Conservation (phyloP, 2,888 invertebrate genomes). For the Anaspis maculata region DNA sequence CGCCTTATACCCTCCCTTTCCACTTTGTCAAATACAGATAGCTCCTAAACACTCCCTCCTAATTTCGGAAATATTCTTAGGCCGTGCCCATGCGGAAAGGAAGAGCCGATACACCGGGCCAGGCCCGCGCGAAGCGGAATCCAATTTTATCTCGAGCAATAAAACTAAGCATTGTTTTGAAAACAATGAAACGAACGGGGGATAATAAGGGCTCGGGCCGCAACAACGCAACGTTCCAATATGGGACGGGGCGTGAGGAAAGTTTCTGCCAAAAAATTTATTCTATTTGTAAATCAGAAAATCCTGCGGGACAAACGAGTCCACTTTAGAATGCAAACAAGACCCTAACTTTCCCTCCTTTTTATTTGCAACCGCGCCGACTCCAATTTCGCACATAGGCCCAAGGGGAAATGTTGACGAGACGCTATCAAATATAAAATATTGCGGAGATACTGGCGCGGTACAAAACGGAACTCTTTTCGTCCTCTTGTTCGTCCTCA, state of each 20-base stretch:
- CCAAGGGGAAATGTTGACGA: constrained; percentile 25
- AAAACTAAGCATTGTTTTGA: constrained; percentile 11
- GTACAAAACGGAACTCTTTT: constrained; percentile 15
- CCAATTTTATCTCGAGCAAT: too few species aligned
- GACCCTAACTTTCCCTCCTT: constrained; percentile 22
- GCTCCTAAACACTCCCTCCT: too few species aligned
- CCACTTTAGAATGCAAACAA: constrained; percentile 26
- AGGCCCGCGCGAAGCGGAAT: too few species aligned
- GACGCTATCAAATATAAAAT: constrained; percentile 28
- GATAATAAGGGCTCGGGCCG: constrained; percentile 4
- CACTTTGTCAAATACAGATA: too few species aligned
- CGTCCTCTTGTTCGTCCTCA: constrained; percentile 8
- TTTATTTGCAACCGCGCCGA: constrained; percentile 24
- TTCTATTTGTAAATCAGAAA: constrained; percentile 27
- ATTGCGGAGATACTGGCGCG: constrained; percentile 13
- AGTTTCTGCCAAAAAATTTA: constrained; percentile 21
- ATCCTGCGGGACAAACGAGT: constrained; percentile 19
- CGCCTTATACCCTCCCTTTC: too few species aligned
- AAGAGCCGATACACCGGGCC: too few species aligned
- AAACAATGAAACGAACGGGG: constrained; percentile 11
- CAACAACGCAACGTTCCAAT: too few species aligned
- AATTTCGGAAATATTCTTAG: too few species aligned
- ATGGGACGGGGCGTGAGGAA: constrained; percentile 4
- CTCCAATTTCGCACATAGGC: constrained; percentile 26
- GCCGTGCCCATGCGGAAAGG: too few species aligned